These are phyloP conservation scores for Gortyna flavago DNA, from an alignment of 2,888 invertebrate genomes.

Conservation along the genomic window DNA sequence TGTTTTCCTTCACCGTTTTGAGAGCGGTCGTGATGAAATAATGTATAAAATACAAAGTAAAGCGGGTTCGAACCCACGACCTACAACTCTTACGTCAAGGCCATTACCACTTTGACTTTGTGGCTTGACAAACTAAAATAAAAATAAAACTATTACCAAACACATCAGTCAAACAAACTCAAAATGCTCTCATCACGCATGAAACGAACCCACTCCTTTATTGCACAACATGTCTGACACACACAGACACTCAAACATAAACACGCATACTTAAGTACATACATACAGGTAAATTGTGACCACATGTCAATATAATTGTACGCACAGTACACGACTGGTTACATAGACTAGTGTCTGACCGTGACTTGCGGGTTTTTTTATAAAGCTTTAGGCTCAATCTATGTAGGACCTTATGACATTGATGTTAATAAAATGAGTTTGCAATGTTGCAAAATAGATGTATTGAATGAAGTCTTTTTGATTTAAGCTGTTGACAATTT, in stretches of 20 bases:
- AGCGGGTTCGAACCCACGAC: not conserved
- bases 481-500: not conserved
- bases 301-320: conserved; percentile 45
- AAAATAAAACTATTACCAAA: conserved; percentile 10
- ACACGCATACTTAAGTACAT: not conserved
- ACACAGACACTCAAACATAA: not conserved
- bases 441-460: conserved; percentile 10
- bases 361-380: conserved; percentile 51
- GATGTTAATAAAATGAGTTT: conserved; percentile 29
- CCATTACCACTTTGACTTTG: not conserved
- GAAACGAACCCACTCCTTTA: conserved; percentile 29
- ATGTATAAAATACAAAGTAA: not conserved
- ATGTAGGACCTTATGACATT: conserved; percentile 48
- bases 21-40: not conserved
- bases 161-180: conserved; percentile 20
- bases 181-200: conserved; percentile 40
- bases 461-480: conserved; percentile 2
- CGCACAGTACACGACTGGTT: conserved; percentile 40
- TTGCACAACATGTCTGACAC: conserved; percentile 39
- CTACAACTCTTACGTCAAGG: not conserved
- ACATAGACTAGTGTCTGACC: conserved; percentile 37
- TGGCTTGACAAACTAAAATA: not conserved
- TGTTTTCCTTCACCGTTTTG: not conserved
- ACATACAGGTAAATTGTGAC: conserved; percentile 30
- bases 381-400: conserved; percentile 40